phyloP scores from a whole-genome alignment of 2,888 invertebrate species.

The Aporophyla lueneburgensis region DNA sequence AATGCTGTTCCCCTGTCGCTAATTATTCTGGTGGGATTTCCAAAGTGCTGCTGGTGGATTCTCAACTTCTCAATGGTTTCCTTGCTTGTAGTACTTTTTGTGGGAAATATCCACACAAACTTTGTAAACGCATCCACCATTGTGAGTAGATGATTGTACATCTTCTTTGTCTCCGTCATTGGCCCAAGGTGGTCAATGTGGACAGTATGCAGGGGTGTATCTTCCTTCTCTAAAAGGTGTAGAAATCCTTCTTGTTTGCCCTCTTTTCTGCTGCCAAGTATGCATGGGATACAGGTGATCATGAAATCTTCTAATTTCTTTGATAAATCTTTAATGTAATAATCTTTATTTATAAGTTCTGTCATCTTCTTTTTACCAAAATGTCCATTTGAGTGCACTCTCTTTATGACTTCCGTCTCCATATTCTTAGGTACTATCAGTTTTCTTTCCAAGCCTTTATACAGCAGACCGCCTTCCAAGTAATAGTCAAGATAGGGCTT shows the following conservation, averaged over 20 bases:
- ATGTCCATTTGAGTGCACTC: background rate
- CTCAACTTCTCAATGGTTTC: constrained; percentile 66
- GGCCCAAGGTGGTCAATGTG: constrained; percentile 77
- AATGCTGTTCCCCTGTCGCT: constrained; percentile 36
- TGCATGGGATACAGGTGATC: no score
- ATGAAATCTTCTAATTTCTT: no score
- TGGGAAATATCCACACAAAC: constrained; percentile 73
- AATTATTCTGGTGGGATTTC: constrained; percentile 32
- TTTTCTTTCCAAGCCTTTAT: no score
- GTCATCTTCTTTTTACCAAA: background rate
- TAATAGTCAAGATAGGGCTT: no score
- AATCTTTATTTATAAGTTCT: background rate
- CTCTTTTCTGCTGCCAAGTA: background rate
- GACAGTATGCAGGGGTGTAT: constrained; percentile 69
- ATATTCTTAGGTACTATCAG: background rate
- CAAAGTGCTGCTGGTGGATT: constrained; percentile 22
- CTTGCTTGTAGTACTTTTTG: constrained; percentile 65
- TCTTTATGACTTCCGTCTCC: background rate
- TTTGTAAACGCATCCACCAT: constrained; percentile 70
- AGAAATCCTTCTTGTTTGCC: constrained; percentile 47
- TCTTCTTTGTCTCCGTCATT: constrained; percentile 69
- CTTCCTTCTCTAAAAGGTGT: constrained; percentile 71
- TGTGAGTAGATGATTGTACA: constrained; percentile 75
- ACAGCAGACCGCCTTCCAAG: no score
- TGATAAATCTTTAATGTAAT: no score